A percentile compares a stretch with the other conserved stretches of the same genome.
Conservation (phyloP, 2,888 invertebrate species). For the Meiosimyza decipiens region DNA sequence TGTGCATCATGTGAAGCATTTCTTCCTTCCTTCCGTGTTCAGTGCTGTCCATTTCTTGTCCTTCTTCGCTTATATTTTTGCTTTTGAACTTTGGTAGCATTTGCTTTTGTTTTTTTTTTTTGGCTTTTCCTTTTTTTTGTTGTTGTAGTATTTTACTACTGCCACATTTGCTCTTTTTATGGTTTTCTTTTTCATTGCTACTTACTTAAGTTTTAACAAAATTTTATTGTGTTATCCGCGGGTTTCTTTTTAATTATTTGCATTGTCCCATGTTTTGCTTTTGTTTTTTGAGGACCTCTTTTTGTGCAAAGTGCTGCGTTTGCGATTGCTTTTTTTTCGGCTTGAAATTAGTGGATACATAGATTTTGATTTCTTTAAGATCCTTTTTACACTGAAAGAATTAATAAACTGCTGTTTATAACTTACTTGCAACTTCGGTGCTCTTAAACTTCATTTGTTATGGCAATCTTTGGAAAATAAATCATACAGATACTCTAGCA, state of each 20-base stretch:
- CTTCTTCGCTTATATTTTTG: constrained; percentile 36
- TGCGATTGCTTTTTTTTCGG: constrained; percentile 3
- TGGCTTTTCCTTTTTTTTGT: constrained; percentile 20
- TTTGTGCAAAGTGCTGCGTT: constrained; percentile 11
- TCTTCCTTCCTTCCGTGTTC: constrained; percentile 49
- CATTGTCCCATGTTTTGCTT: background rate
- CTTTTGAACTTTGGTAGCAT: constrained; percentile 40
- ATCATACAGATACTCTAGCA: too few relatives aligned
- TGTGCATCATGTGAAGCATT: constrained; percentile 46
- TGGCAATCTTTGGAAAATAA: too few relatives aligned
- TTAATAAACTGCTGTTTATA: too few relatives aligned
- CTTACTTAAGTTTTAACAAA: too few relatives aligned
- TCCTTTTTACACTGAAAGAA: too few relatives aligned
- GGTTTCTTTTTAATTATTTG: constrained; percentile 4
- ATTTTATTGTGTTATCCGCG: constrained; percentile 19
- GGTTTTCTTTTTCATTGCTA: constrained; percentile 22
- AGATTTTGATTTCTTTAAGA: too few relatives aligned
- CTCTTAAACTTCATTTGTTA: too few relatives aligned
- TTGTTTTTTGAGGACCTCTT: background rate
- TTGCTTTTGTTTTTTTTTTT: constrained; percentile 32
- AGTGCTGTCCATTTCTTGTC: constrained; percentile 21
- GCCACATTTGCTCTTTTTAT: constrained; percentile 26
- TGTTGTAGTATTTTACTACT: constrained; percentile 24
- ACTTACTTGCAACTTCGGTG: too few relatives aligned
- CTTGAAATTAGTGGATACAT: too few relatives aligned